Evolutionary conservation across 2,888 invertebrate species (phyloP), one percentile per base, ranked within the genome.

Genomic region (Lobophora halterata): DNA sequence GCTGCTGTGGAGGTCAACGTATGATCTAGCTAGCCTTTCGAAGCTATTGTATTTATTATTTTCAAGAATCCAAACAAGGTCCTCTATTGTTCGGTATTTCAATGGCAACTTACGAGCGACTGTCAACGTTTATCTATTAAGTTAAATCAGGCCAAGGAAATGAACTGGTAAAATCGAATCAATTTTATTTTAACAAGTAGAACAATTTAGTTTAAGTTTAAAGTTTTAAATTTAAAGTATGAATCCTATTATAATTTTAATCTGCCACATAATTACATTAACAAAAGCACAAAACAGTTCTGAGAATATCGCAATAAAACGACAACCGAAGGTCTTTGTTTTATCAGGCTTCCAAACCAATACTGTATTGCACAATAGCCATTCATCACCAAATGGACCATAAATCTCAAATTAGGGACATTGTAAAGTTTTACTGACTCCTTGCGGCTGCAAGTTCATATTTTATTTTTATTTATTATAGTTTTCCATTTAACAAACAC

Each of bases 341-440:
- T 50, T 45, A 46, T 41, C 23, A 40, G 21, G 44, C 42, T n/a
- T n/a, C n/a, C n/a, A n/a, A n/a, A n/a, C 34, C 55, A 51, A 59
- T 67, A 71, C 72, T 69, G 61, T 71, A 63, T 76, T 77, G 65
- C 69, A 77, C 76, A 76, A 79, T 71, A 63, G 70, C 68, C 68
- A 72, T 77, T 77, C 72, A 70, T 72, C 69, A 72, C 27, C 46
- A 59, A 56, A 57, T 54, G 52, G 53, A 56, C 67, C 66, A 67
- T 79, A 76, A 74, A 75, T 71, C 63, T 65, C 64, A 74, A 77
- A 77, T 79, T 79, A 79, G 74, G 68, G 62, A 71, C 71, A 76
- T 79, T 77, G 77, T 81, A 76, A 77, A 77, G 56, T 79, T 80
- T 79, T 79, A 80, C 67, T 61, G 72, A 78, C 79, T 76, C 48